Evolutionary conservation across 2,113 vertebrate genomes (phyloP).

Genomic region (Indicator maculatus): DNA sequence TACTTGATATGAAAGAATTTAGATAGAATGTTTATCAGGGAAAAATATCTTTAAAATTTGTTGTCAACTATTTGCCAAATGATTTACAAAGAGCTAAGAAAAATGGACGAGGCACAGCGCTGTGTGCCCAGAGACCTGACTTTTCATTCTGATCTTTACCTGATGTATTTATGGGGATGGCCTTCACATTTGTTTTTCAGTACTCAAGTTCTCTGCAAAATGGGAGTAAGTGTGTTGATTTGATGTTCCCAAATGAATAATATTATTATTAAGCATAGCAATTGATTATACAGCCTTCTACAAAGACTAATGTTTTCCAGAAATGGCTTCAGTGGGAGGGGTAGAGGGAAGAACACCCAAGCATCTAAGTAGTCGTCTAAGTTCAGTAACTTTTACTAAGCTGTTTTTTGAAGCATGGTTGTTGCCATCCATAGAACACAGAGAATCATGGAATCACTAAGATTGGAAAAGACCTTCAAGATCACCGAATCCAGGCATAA

Average conservation of each 20-base stretch:
- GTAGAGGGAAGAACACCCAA: not conserved
- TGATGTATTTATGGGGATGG: not conserved
- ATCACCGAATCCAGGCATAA: too few relatives aligned
- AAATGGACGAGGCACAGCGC: not conserved
- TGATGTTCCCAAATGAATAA: not conserved
- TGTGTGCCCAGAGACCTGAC: not conserved
- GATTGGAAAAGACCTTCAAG: too few relatives aligned
- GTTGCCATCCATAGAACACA: not conserved
- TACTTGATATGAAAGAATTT: not conserved
- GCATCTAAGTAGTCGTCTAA: not conserved
- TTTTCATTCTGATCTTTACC: not conserved
- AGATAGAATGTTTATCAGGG: not conserved
- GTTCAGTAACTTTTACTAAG: not conserved
- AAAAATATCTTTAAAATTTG: not conserved
- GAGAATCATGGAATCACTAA: too few relatives aligned
- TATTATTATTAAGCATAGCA: not conserved
- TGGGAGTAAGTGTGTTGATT: not conserved
- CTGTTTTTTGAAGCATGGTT: not conserved
- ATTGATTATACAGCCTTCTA: not conserved
- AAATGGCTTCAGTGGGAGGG: not conserved
- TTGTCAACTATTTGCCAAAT: not conserved
- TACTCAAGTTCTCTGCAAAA: not conserved
- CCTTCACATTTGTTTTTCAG: fast-evolving
- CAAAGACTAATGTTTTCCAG: not conserved
- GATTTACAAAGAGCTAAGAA: not conserved